These are phyloP conservation scores for Esperia sulphurella DNA, from an alignment of 2,888 invertebrate species.

Conservation along the genomic window DNA sequence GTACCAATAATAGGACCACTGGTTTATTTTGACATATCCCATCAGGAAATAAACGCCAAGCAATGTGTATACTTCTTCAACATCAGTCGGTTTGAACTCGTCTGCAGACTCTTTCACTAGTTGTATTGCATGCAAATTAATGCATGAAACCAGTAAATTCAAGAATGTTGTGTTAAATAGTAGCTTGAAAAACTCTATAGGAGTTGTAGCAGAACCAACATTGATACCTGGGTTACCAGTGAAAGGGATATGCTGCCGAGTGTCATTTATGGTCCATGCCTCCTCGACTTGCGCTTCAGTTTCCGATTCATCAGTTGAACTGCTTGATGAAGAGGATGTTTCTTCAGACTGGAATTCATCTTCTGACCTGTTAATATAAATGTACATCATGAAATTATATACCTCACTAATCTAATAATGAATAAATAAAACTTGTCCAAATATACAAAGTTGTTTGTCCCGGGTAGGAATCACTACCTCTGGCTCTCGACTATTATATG, in stretches of 20 bases:
- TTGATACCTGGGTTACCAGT: not conserved
- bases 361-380: not conserved
- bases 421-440: too few species aligned
- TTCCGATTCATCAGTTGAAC: not conserved
- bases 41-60: constrained; percentile 1
- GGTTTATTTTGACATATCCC: not conserved
- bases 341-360: not conserved
- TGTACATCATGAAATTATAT: too few species aligned
- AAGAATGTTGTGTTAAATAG: constrained; percentile 1
- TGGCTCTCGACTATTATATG: too few species aligned
- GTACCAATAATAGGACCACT: not conserved
- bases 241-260: not conserved
- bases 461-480: too few species aligned
- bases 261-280: not conserved
- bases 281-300: not conserved
- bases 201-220: not conserved
- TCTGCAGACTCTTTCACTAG: not conserved
- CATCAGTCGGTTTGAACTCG: constrained; percentile 1
- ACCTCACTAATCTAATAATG: too few species aligned
- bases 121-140: constrained; percentile 1
- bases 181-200: constrained; percentile 1
- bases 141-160: constrained; percentile 1
- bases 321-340: not conserved
- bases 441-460: too few species aligned
- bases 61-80: constrained; percentile 2